A percentile compares a stretch with the other conserved stretches of the same genome.
Conservation (phyloP, 2,888 invertebrate genomes). For the Drosophila setosimentum region DNA sequence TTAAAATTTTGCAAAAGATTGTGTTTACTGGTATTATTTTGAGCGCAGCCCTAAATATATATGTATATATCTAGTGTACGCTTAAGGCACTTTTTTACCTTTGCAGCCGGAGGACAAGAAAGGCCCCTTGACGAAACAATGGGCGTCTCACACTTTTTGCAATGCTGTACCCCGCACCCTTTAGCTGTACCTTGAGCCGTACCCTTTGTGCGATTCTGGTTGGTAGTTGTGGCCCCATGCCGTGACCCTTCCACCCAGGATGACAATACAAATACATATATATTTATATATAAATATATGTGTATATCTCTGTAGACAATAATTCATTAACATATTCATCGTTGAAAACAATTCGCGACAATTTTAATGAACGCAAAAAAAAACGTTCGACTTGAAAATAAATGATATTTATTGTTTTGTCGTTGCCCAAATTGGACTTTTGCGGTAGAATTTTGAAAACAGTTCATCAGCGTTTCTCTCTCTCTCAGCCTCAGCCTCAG, state of each 20-base stretch:
- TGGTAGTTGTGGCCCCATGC: constrained; percentile 27
- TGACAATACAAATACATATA: not conserved
- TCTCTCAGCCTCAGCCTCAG: constrained; percentile 25
- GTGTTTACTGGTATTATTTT: not conserved
- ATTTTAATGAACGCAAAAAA: constrained; percentile 74
- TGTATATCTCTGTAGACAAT: constrained; percentile 37
- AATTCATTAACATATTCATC: constrained; percentile 78
- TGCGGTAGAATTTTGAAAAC: constrained; percentile 63
- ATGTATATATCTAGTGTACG: not conserved
- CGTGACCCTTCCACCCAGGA: constrained; percentile 23
- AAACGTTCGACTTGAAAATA: constrained; percentile 46
- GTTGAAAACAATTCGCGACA: constrained; percentile 69
- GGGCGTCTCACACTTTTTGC: constrained; percentile 40
- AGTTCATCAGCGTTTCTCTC: constrained; percentile 67
- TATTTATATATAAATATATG: not conserved
- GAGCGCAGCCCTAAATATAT: not conserved
- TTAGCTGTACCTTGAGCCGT: not conserved
- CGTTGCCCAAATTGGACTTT: constrained; percentile 32
- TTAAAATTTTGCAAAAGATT: not conserved
- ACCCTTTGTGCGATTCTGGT: constrained; percentile 1
- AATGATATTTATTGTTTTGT: constrained; percentile 67
- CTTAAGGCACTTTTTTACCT: not conserved
- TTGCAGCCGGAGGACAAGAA: constrained; percentile 18
- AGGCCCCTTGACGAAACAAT: constrained; percentile 37
- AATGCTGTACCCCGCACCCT: constrained; percentile 3